Conservation (phyloP, 2,113 vertebrate genomes). For the Boulengeromyrus knoepffleri region DNA sequence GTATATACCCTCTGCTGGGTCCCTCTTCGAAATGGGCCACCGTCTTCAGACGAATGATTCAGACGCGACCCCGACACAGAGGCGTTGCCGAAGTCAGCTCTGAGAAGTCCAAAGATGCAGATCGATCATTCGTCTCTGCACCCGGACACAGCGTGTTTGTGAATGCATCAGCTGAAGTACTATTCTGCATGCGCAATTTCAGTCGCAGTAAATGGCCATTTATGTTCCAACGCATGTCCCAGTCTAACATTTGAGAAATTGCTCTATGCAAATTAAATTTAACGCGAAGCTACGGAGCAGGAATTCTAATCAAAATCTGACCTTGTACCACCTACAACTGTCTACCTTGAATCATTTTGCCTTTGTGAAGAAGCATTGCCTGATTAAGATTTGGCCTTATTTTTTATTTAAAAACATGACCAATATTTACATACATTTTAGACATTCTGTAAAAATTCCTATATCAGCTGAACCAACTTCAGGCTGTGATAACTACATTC, state of each 20-base stretch:
- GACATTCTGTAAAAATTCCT: not conserved
- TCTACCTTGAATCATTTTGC: not conserved
- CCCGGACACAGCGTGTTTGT: not conserved
- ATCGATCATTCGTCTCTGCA: not conserved
- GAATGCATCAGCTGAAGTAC: not conserved
- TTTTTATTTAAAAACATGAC: not conserved
- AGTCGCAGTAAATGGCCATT: conserved; percentile 12
- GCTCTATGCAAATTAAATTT: conserved; percentile 25
- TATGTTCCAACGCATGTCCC: conserved; percentile 5
- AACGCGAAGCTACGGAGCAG: conserved; percentile 8
- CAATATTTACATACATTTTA: not conserved
- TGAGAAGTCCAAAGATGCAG: not conserved
- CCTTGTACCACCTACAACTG: conserved; percentile 31
- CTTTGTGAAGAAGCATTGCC: not conserved
- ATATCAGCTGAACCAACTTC: not conserved
- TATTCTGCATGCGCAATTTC: conserved; percentile 1
- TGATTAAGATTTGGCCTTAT: not conserved
- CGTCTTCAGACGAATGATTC: not conserved
- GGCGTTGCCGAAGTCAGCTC: not conserved
- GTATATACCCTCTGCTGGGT: not conserved
- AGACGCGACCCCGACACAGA: not conserved
- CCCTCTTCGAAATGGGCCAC: not conserved
- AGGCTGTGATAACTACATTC: not conserved
- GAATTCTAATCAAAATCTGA: conserved; percentile 28
- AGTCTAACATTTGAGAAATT: conserved; percentile 10